Base-by-base conservation (phyloP, 1,140 invertebrate genomes). In the Pseudomyrmex flavicornis region DNA sequence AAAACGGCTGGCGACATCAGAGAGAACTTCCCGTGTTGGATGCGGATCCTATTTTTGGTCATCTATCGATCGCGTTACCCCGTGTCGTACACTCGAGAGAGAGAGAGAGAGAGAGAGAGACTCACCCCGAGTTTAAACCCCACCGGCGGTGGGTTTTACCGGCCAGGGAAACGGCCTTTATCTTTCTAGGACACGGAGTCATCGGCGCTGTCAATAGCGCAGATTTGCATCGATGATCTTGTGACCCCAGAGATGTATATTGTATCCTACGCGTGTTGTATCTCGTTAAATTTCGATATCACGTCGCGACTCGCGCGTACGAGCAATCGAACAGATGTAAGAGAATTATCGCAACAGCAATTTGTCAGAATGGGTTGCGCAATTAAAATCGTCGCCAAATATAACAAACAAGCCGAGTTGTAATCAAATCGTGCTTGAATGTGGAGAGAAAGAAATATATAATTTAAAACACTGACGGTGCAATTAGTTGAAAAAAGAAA, bases 181-280 rank as follows among this genome's bases (percentile, higher is more conserved):
- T 89, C 88, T 89, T 89, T 89, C 82, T 89, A 76, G 88, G 88
- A 88, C 88, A 86, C 87, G 61, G 46, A 89, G 88, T 89, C 88
- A 89, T 89, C 87, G 87, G 88, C 50, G 87, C 82, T 84, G 63
- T 77, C 84, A 86, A 82, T 82, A 68, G 73, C 82, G 44, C 73
- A 73, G 26, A 89, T 89, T 73, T 88, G 65, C 87, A 88, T 86
- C 87, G 88, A 89, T 89, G 88, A 86, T 89, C 87, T 88, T 86
- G 52, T 79, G 80, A 89, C 88, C 87, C 84, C 63, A 72, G 69
- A 50, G 20, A 52, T 68, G 17, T 58, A 56, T 63, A 61, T 58
- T 26, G 2, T 26, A 26, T 26, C 26, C 44, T 46, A 35, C 58
- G 13, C 8, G 50, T 15, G 52, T 22, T 15, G 52, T 22, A 1